phyloP scores from a whole-genome alignment of 1,140 invertebrate genomes.

The Cardiocondyla obscurior region DNA sequence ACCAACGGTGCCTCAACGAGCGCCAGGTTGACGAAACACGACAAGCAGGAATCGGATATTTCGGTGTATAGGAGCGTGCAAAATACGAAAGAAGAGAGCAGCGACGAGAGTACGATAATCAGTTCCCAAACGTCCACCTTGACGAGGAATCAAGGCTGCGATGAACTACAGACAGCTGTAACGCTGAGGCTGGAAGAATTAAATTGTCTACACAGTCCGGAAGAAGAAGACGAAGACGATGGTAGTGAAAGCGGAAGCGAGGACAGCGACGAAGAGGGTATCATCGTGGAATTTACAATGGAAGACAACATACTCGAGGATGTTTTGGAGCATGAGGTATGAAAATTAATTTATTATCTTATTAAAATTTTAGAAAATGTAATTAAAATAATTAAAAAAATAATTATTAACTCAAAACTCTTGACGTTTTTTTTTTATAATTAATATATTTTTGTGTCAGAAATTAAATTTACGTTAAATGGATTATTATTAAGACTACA shows the following conservation, averaged over 20 bases:
- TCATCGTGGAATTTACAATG: slow-evolving; percentile 83
- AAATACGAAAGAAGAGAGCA: slow-evolving; percentile 93
- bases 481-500: neutral
- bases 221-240: slow-evolving; percentile 86
- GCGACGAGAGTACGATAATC: slow-evolving; percentile 98
- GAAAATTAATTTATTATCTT: neutral
- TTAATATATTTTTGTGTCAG: neutral
- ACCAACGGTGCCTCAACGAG: slow-evolving; percentile 50
- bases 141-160: slow-evolving; percentile 93
- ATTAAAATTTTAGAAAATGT: neutral
- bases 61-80: slow-evolving; percentile 80
- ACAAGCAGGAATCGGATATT: slow-evolving; percentile 84
- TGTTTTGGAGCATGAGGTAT: slow-evolving; percentile 84
- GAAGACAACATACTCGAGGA: slow-evolving; percentile 84
- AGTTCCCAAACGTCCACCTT: slow-evolving; percentile 98
- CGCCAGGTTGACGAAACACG: slow-evolving; percentile 78
- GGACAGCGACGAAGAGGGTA: slow-evolving; percentile 84
- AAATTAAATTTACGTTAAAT: neutral
- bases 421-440: neutral
- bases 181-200: slow-evolving; percentile 86
- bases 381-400: neutral
- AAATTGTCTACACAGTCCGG: slow-evolving; percentile 83
- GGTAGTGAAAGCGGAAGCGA: slow-evolving; percentile 86
- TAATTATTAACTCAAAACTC: neutral
- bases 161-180: slow-evolving; percentile 85